phyloP scores from a whole-genome alignment of 2,888 invertebrate species.

The Metacarcinus magister region DNA sequence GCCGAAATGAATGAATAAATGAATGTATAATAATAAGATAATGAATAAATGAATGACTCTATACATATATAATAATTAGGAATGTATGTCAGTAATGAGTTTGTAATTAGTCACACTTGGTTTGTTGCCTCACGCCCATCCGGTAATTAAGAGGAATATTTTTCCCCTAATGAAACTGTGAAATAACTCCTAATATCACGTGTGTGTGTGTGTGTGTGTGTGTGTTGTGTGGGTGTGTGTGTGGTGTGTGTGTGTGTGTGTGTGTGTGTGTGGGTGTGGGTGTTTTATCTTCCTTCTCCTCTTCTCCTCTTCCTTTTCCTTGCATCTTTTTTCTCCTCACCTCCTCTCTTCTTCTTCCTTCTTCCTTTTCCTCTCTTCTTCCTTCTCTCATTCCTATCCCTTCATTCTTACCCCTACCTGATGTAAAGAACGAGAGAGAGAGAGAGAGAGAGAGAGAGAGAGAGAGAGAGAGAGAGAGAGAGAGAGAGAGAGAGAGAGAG shows the following conservation, averaged over 20 bases:
- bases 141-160: conserved; percentile 1
- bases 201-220: conserved; percentile 55
- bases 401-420: neutral
- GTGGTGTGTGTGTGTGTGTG: conserved; percentile 21
- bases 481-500: neutral
- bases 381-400: neutral
- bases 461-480: neutral
- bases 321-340: neutral
- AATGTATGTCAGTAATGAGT: neutral
- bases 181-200: neutral
- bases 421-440: conserved; percentile 42
- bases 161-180: neutral
- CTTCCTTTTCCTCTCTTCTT: neutral
- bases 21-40: conserved; percentile 45
- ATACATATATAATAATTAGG: conserved; percentile 47
- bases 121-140: neutral
- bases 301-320: neutral
- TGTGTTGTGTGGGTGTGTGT: conserved; percentile 62
- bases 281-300: too few species aligned
- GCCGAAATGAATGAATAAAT: too few species aligned
- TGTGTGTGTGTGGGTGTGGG: neutral
- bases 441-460: conserved; percentile 13
- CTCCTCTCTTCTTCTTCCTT: neutral
- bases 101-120: neutral
- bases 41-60: conserved; percentile 53